Evolutionary conservation across 2,113 vertebrate species (phyloP), one percentile per base, ranked within the genome.

Genomic region (Gobius niger): DNA sequence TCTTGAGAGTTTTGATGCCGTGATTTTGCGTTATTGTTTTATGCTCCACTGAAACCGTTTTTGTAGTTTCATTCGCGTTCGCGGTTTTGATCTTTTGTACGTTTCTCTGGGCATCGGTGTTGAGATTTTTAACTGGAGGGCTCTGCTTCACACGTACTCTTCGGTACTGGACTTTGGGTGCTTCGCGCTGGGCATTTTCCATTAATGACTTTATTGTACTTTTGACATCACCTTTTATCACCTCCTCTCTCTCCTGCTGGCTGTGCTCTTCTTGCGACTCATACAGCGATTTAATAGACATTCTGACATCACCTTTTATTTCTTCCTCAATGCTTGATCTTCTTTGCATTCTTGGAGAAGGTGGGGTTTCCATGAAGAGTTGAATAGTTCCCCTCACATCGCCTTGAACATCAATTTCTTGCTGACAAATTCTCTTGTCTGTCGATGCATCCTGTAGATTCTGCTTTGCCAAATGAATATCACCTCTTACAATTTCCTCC

Each of bases 331-430:
- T 61, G 77, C 81, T 90, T 6, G 65, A 62, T 51, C 89, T 91
- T 12, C 88, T 86, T 52, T 89, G 88, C 76, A 88, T 73, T 76
- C 51, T 87, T 9, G 90, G 88, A 47, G 92, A 90, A 34, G 89
- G 18, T 44, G 89, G 76, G 59, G 92, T 44, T 68, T 94, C 93
- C 73, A 92, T 83, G 34, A 92, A 85, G 51, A 92, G 87, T 73
- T 94, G 92, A 72, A 94, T 92, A 5, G 88, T 78, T 53, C 78
- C 88, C 87, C 91, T 93, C 54, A 91, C 88, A 59, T 93, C 87
- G 61, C 81, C 91, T 64, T 93, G 89, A 44, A 87, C 72, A 65
- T 84, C 86, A 46, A 85, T 83, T 76, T 89, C 90, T 70, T 90
- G 85, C 47, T 91, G 89, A 67, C 65, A 76, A 59, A 19, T 74